Evolutionary conservation across 2,797 vertebrate species (phyloP).

Genomic region (Merluccius polli): DNA sequence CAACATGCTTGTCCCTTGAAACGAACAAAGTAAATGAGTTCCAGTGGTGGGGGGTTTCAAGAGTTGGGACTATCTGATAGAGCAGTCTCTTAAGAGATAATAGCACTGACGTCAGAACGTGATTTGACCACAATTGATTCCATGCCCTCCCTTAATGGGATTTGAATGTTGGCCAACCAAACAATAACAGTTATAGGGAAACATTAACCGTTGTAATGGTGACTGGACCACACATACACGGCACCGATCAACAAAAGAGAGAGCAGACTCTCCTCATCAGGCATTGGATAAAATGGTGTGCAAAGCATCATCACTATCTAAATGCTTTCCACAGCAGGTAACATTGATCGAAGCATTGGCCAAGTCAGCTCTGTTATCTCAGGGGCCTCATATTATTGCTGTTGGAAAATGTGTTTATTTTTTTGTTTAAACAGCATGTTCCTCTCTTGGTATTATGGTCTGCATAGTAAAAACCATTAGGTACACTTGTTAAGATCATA

Average conservation of each 20-base stretch:
- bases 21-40: slow-evolving; percentile 39
- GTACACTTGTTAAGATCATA: slow-evolving; percentile 33
- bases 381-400: slow-evolving; percentile 14
- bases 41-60: slow-evolving; percentile 28
- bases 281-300: background rate
- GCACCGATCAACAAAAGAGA: background rate
- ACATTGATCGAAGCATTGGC: background rate
- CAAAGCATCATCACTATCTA: background rate
- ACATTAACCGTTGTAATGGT: background rate
- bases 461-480: slow-evolving; percentile 37
- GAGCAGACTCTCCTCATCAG: background rate
- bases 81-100: slow-evolving; percentile 10
- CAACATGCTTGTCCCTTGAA: slow-evolving; percentile 22
- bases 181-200: background rate
- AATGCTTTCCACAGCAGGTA: background rate
- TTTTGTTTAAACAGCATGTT: slow-evolving; percentile 41
- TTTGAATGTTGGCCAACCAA: background rate
- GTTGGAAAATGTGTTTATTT: slow-evolving; percentile 16
- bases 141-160: slow-evolving; percentile 25
- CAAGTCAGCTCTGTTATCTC: slow-evolving; percentile 1
- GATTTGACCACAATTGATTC: slow-evolving; percentile 52
- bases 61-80: slow-evolving; percentile 26
- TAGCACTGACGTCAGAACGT: slow-evolving; percentile 28
- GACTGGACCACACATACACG: background rate
- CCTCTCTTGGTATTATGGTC: slow-evolving; percentile 29